Evolutionary conservation across 2,888 invertebrate species (phyloP).

Genomic region (Eilema depressum): DNA sequence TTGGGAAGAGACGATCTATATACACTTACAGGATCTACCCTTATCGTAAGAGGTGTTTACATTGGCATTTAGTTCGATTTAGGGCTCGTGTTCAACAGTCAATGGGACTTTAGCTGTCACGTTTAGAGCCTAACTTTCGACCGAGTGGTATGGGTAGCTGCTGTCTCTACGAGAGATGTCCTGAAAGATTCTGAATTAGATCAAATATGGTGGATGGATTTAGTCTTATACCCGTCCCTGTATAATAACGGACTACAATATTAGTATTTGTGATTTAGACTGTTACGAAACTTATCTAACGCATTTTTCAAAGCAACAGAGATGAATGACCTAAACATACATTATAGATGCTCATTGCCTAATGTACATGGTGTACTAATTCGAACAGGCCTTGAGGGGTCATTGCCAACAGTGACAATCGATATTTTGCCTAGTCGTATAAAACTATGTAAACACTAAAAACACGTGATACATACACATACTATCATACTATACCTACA

Average conservation of each 20-base stretch:
- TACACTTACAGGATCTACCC: not conserved
- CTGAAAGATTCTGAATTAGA: too few species aligned
- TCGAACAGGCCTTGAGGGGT: constrained; percentile 69
- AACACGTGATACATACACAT: constrained; percentile 12
- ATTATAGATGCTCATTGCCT: constrained; percentile 26
- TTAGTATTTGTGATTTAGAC: not conserved
- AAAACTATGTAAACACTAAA: constrained; percentile 46
- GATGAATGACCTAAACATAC: constrained; percentile 16
- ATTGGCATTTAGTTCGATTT: not conserved
- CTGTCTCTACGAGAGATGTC: not conserved
- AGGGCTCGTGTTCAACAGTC: not conserved
- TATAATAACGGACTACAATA: too few species aligned
- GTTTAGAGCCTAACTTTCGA: not conserved
- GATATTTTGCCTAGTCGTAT: constrained; percentile 67
- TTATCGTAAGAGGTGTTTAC: not conserved
- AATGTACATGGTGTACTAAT: constrained; percentile 40
- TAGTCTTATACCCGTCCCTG: too few species aligned
- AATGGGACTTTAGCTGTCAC: not conserved
- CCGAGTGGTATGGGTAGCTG: not conserved
- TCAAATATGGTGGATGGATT: too few species aligned
- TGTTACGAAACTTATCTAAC: not conserved
- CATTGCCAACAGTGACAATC: constrained; percentile 72
- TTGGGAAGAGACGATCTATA: not conserved
- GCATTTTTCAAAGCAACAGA: not conserved
- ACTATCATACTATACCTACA: not conserved